Evolutionary conservation across 2,888 invertebrate species (phyloP).

Genomic region (Geotrupes spiniger): DNA sequence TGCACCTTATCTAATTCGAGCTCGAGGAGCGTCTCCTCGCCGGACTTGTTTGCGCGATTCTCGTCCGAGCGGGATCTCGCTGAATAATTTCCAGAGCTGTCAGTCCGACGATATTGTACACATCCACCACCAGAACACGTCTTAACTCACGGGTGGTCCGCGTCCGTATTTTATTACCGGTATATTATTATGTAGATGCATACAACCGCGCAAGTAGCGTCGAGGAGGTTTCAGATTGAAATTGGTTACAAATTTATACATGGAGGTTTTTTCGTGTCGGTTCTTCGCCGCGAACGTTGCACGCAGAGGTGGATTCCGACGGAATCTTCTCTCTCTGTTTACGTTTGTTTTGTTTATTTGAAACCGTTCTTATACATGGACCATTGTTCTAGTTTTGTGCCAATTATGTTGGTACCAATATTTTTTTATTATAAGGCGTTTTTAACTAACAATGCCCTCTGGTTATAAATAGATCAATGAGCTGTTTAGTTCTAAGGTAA

Average conservation of each 20-base stretch:
- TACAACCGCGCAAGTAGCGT: constrained; percentile 2
- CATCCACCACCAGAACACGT: constrained; percentile 6
- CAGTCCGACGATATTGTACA: constrained; percentile 6
- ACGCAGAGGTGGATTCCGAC: not conserved
- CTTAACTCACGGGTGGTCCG: constrained; percentile 19
- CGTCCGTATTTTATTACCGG: constrained; percentile 18
- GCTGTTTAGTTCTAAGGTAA: no score
- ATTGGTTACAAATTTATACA: no score
- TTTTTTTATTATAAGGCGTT: no score
- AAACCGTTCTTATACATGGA: no score
- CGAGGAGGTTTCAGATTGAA: not conserved
- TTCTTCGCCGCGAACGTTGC: no score
- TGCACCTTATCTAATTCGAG: no score
- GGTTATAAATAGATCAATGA: no score
- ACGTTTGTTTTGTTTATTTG: not conserved
- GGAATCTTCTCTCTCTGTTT: not conserved
- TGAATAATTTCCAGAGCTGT: constrained; percentile 10
- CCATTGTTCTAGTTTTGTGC: no score
- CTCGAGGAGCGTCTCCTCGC: no score
- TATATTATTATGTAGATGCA: constrained; percentile 19
- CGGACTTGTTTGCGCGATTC: not conserved
- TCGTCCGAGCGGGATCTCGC: not conserved
- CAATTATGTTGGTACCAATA: no score
- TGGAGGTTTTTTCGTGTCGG: no score
- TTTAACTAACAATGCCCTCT: no score